Conservation (phyloP, 2,113 vertebrate species). For the Corydoras maculifer region DNA sequence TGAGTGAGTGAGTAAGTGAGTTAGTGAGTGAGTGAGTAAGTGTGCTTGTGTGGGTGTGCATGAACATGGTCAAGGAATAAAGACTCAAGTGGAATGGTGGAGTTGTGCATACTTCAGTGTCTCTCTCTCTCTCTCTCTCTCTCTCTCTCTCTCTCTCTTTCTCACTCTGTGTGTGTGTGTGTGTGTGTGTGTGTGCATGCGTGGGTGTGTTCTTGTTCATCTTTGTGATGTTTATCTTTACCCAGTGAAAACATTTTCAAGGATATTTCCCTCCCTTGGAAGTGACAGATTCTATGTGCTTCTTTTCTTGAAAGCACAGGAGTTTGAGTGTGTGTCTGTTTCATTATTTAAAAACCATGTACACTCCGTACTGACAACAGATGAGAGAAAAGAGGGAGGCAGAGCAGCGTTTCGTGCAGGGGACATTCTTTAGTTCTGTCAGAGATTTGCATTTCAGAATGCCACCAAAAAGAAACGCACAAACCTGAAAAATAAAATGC, state of each 20-base stretch:
- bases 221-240: slow-evolving; percentile 39
- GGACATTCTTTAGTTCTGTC: slow-evolving; percentile 36
- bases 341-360: slow-evolving; percentile 43
- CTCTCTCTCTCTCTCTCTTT: too few relatives aligned
- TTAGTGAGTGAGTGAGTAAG: too few relatives aligned
- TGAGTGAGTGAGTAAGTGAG: too few relatives aligned
- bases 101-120: too few relatives aligned
- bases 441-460: slow-evolving; percentile 43
- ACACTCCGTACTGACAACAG: slow-evolving; percentile 38
- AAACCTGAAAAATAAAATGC: slow-evolving; percentile 1
- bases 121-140: too few relatives aligned
- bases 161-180: background rate
- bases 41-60: too few relatives aligned
- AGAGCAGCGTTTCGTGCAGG: slow-evolving; percentile 30
- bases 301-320: slow-evolving; percentile 32
- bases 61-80: too few relatives aligned
- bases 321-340: slow-evolving; percentile 32
- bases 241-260: slow-evolving; percentile 42
- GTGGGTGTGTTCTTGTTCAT: background rate
- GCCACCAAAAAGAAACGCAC: slow-evolving; percentile 30
- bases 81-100: too few relatives aligned
- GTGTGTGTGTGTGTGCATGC: background rate
- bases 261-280: slow-evolving; percentile 44
- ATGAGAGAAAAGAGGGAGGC: slow-evolving; percentile 34
- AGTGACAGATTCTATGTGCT: slow-evolving; percentile 44